Evolutionary conservation across 2,888 invertebrate genomes (phyloP), one percentile per base, ranked within the genome.

Genomic region (Melanophora roralis): DNA sequence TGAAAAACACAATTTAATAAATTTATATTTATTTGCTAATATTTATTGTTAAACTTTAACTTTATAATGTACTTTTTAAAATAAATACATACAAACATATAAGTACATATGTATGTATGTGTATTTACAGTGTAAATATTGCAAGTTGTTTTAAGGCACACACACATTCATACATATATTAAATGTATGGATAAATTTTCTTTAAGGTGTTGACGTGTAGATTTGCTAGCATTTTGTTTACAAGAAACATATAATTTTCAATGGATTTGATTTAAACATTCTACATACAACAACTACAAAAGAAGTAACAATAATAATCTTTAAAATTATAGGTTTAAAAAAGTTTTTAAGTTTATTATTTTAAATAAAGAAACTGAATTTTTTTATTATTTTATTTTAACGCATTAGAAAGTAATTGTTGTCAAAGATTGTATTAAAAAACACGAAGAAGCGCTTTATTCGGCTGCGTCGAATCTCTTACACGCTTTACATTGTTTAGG

Each of bases 181-280:
- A 36, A 11, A 36, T 51, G 45, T 43, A 45, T 43, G 1, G 43
- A 55, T 43, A 51, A 65, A 80, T 72, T 72, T 76, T 67, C 43
- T 57, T 68, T 27, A 68, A 80, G 76, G 80, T 80, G 80, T 80
- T 80, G 80, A 80, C 80, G 80, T 80, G 80, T 68, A 72, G 75
- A 80, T 80, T 80, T 80, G 75, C 75, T 21, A 76, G 51, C 80
- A 72, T 62, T 64, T 80, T 72, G 75, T 75, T 69, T 67, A 53
- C 71, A 14, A 53, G 34, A 43, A 62, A 12, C 47, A 62, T 68
- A 34, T 78, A 67, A 55, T 76, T 62, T 76, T 57, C 64, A 69
- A 65, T 80, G 32, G 23, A 72, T 67, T 67, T 64, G 49, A 62
- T 72, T 71, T 47, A 69, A 62, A 53, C 60, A 60, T 43, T 53